These are phyloP conservation scores for Panurus biarmicus DNA, from an alignment of 2,113 vertebrate genomes.

Conservation along the genomic window DNA sequence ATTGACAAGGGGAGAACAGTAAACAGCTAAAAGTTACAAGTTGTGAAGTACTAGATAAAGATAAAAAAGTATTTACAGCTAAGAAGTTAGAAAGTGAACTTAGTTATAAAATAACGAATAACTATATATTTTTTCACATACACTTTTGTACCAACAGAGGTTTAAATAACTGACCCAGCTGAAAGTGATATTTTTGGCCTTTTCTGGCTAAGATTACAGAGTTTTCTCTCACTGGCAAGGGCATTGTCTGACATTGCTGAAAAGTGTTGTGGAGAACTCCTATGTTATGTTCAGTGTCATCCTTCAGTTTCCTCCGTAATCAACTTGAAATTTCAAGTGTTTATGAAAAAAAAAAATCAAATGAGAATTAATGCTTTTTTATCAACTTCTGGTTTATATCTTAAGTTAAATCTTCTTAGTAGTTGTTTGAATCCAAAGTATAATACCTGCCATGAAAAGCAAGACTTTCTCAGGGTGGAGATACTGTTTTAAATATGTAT, in stretches of 20 bases:
- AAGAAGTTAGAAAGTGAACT: background rate
- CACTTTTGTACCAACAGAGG: background rate
- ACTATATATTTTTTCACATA: background rate
- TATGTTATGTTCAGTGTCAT: background rate
- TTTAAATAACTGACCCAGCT: background rate
- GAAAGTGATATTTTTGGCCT: background rate
- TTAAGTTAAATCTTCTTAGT: background rate
- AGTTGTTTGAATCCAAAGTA: background rate
- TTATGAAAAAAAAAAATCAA: background rate
- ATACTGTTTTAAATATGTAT: background rate
- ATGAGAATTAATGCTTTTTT: background rate
- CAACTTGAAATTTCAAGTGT: background rate
- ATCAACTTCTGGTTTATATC: background rate
- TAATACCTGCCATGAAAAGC: background rate
- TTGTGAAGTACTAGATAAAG: background rate
- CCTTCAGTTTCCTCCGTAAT: background rate
- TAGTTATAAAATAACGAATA: background rate
- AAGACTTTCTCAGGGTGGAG: background rate
- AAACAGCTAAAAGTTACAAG: background rate
- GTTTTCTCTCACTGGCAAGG: background rate
- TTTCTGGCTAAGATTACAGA: background rate
- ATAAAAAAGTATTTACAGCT: background rate
- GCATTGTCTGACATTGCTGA: background rate
- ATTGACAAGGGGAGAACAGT: background rate
- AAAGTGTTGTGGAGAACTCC: background rate